Conservation (phyloP, 2,113 vertebrate species). For the Gymnogyps californianus region DNA sequence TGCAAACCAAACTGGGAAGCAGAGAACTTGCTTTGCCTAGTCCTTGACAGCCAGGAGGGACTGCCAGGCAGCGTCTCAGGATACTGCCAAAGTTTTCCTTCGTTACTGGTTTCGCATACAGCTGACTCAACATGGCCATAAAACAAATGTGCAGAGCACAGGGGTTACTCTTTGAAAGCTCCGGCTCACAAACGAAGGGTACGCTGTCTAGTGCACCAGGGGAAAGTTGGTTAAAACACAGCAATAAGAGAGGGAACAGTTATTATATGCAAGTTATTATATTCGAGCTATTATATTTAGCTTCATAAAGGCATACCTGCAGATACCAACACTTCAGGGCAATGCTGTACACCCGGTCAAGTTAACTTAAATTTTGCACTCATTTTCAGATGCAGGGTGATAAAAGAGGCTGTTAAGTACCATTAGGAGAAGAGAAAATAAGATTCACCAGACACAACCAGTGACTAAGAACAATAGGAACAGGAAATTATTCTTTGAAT, state of each 20-base stretch:
- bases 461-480: neutral
- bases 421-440: neutral
- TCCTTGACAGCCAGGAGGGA: neutral
- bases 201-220: fast-evolving
- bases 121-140: neutral
- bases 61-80: neutral
- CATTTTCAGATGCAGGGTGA: neutral
- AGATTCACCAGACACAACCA: neutral
- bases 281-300: neutral
- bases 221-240: neutral
- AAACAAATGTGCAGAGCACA: neutral
- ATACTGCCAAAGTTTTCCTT: neutral
- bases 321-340: neutral
- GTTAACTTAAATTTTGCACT: neutral
- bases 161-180: neutral
- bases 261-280: neutral
- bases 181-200: neutral
- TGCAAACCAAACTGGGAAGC: neutral
- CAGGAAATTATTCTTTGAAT: neutral
- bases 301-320: neutral
- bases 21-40: neutral
- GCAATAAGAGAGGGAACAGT: neutral
- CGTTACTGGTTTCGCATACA: neutral
- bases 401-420: neutral
- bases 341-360: neutral